Conservation (phyloP, 2,113 vertebrate genomes). For the Gobius niger region DNA sequence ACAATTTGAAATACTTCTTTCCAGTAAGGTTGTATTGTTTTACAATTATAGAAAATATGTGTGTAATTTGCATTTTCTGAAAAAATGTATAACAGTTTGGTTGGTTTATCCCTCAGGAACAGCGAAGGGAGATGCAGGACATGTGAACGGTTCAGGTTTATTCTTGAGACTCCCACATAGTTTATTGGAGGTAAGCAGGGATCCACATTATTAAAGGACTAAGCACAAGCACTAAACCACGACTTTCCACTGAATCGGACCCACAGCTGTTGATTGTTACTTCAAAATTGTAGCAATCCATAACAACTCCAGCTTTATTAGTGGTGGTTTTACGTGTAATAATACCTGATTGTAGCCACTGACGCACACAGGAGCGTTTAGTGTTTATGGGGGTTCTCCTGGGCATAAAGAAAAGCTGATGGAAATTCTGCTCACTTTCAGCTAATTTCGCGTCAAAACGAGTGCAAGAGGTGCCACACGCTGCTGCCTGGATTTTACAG, state of each 20-base stretch:
- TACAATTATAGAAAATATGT: too few relatives aligned
- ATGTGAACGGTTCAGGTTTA: too few relatives aligned
- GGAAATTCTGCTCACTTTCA: not conserved
- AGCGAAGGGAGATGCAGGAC: too few relatives aligned
- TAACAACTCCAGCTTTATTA: slow-evolving; percentile 1
- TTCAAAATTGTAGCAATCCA: not conserved
- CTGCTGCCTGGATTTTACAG: not conserved
- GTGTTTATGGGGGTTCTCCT: not conserved
- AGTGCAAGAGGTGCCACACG: not conserved
- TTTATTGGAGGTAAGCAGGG: too few relatives aligned
- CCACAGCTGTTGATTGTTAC: not conserved
- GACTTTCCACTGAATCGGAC: not conserved
- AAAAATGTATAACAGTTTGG: too few relatives aligned
- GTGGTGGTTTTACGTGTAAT: not conserved
- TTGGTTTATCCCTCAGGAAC: too few relatives aligned
- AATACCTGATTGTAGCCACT: slow-evolving; percentile 5
- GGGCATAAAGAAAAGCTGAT: slow-evolving; percentile 1
- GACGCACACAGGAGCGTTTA: slow-evolving; percentile 8
- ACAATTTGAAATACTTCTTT: too few relatives aligned
- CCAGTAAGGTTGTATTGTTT: too few relatives aligned
- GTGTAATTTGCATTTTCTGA: too few relatives aligned
- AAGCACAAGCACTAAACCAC: not conserved
- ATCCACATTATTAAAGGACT: too few relatives aligned
- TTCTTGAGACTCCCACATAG: too few relatives aligned
- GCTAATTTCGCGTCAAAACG: not conserved